Evolutionary conservation across 2,113 vertebrate species (phyloP).

Genomic region (Hoplias malabaricus): DNA sequence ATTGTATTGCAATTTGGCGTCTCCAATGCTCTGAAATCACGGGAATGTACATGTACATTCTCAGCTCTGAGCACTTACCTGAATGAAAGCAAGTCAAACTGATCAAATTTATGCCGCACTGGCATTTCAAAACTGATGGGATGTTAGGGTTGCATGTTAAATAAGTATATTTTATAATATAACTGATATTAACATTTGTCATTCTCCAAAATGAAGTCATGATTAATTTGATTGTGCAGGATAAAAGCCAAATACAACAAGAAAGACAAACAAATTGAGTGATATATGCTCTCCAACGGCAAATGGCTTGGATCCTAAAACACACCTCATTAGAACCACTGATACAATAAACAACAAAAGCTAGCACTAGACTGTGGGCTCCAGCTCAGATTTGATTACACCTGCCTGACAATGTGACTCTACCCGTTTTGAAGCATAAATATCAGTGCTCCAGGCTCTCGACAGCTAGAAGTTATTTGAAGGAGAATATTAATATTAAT

Average conservation of each 20-base stretch:
- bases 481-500: conserved; percentile 15
- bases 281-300: neutral
- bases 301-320: neutral
- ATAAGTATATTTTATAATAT: neutral
- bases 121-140: neutral
- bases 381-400: conserved; percentile 4
- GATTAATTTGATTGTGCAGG: neutral
- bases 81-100: conserved; percentile 9
- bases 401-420: neutral
- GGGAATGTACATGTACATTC: neutral
- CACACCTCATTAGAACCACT: neutral
- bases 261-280: neutral
- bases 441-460: neutral
- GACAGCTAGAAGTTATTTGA: conserved; percentile 3
- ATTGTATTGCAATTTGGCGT: neutral
- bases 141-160: neutral
- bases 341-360: conserved; percentile 5
- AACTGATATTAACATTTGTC: conserved; percentile 5
- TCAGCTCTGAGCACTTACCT: conserved; percentile 4
- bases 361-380: neutral
- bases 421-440: neutral
- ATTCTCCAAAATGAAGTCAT: neutral
- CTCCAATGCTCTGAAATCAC: neutral
- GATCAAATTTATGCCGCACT: neutral
- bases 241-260: conserved; percentile 11